Evolutionary conservation across 2,113 vertebrate species (phyloP).

Genomic region (Vicugna pacos): DNA sequence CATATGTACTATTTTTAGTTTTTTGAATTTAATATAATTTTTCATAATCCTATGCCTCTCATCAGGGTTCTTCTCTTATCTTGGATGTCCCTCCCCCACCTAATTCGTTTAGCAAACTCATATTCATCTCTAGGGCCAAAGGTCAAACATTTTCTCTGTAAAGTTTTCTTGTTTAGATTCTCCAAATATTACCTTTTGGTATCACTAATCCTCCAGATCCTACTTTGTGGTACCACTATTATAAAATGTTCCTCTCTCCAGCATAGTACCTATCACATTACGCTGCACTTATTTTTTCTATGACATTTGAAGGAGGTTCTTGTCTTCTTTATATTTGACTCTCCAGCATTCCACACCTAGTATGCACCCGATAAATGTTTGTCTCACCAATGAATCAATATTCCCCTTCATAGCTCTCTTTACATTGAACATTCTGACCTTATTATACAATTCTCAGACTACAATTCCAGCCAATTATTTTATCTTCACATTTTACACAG

Average conservation of each 20-base stretch:
- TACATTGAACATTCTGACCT: not conserved
- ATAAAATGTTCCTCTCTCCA: not conserved
- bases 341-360: not conserved
- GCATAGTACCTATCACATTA: not conserved
- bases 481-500: not conserved
- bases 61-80: not conserved
- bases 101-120: not conserved
- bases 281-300: not conserved
- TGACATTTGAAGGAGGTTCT: not conserved
- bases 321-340: slow-evolving; percentile 26
- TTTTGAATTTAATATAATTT: not conserved
- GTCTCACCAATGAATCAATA: not conserved
- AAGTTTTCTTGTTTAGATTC: not conserved
- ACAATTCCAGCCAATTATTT: not conserved
- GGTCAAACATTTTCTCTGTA: not conserved
- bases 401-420: not conserved
- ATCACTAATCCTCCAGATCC: not conserved
- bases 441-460: not conserved
- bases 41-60: not conserved
- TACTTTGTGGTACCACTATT: not conserved
- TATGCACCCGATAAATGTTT: not conserved
- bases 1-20: not conserved
- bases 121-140: not conserved
- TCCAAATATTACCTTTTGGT: not conserved
- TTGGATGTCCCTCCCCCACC: not conserved